These are phyloP conservation scores for Passer domesticus DNA, from an alignment of 2,113 vertebrate genomes.

Conservation along the genomic window DNA sequence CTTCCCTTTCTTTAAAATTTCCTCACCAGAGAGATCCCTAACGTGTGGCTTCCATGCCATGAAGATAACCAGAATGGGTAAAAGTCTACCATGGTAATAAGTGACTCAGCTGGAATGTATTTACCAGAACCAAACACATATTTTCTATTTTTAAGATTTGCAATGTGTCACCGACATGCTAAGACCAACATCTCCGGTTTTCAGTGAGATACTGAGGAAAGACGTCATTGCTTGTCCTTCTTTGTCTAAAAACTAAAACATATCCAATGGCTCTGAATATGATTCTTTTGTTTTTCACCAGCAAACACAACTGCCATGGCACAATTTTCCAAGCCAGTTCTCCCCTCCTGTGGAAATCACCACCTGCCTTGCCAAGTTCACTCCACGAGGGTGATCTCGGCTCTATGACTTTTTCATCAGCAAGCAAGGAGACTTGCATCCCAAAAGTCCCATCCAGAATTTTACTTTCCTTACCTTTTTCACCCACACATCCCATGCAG, in stretches of 20 bases:
- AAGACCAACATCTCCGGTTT: background rate
- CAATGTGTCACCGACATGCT: background rate
- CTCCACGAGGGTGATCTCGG: background rate
- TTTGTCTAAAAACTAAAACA: background rate
- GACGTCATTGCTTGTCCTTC: background rate
- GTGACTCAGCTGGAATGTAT: background rate
- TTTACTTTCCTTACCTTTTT: background rate
- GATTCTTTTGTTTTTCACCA: background rate
- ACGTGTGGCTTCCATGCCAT: background rate
- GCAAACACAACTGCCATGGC: background rate
- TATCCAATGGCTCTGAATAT: background rate
- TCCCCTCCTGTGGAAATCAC: background rate
- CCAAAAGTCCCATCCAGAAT: background rate
- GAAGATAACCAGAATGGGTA: background rate
- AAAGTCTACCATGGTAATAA: background rate
- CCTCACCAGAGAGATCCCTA: background rate
- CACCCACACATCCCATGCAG: background rate
- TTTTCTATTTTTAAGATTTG: background rate
- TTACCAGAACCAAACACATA: background rate
- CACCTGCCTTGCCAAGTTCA: background rate
- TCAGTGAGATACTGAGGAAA: background rate
- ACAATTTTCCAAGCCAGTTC: background rate
- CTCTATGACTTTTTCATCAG: background rate
- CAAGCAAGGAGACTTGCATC: background rate
- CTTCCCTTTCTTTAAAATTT: background rate